Conservation (phyloP, 2,888 invertebrate genomes). For the Chrysolina oricalcia region DNA sequence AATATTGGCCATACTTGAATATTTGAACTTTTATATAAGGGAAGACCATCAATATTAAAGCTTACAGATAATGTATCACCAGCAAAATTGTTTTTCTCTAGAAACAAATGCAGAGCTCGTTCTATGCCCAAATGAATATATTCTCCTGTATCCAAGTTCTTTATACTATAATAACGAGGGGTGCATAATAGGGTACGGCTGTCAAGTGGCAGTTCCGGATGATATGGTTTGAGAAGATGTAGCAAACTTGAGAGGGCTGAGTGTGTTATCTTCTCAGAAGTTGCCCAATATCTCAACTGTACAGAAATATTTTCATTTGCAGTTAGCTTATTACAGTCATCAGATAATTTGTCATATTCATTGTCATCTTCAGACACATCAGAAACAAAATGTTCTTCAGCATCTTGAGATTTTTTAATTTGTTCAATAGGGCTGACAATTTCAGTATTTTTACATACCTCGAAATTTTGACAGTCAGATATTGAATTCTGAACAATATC, state of each 20-base stretch:
- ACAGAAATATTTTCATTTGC: conserved; percentile 18
- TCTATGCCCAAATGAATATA: conserved; percentile 22
- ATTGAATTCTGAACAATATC: conserved; percentile 17
- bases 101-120: conserved; percentile 14
- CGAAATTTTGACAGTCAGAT: neutral
- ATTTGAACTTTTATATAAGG: conserved; percentile 38
- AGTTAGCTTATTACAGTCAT: conserved; percentile 27
- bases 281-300: conserved; percentile 25
- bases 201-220: conserved; percentile 47
- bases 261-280: conserved; percentile 34
- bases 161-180: neutral
- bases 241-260: conserved; percentile 39
- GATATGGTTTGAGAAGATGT: conserved; percentile 41
- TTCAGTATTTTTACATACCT: neutral
- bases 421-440: neutral
- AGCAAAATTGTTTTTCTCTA: conserved; percentile 19
- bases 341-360: neutral
- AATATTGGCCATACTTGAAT: conserved; percentile 42
- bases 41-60: conserved; percentile 47
- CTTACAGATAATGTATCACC: conserved; percentile 15
- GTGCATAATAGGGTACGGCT: conserved; percentile 41
- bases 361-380: neutral
- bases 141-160: neutral
- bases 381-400: neutral
- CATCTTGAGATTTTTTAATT: neutral